These are phyloP conservation scores for Linyphia triangularis DNA, from an alignment of 2,888 invertebrate species.

Conservation along the genomic window DNA sequence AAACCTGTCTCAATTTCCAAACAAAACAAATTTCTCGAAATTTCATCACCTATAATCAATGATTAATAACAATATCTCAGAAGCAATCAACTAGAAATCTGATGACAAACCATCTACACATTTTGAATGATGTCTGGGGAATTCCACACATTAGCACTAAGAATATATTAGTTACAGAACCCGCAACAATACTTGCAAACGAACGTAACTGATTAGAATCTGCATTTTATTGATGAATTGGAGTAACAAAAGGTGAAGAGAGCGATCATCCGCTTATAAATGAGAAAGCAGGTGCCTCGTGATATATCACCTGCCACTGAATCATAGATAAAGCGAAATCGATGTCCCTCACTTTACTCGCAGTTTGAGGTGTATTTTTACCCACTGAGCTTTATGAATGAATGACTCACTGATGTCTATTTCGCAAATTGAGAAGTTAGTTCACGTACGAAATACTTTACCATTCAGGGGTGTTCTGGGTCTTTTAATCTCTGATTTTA, in stretches of 20 bases:
- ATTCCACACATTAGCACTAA: no score
- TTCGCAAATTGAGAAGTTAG: neutral
- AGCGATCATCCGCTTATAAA: neutral
- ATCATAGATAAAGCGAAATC: neutral
- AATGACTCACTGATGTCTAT: neutral
- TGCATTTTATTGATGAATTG: neutral
- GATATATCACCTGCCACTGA: conserved; percentile 17
- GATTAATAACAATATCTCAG: no score
- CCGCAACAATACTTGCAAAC: neutral
- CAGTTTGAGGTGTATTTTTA: neutral
- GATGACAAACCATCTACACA: no score
- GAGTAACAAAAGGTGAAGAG: neutral
- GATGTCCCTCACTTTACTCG: neutral
- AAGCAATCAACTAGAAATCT: no score
- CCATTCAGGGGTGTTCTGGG: no score
- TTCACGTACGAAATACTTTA: neutral
- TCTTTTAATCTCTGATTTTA: no score
- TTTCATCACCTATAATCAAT: no score
- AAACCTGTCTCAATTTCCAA: no score
- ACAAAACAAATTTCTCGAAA: no score
- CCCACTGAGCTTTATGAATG: neutral
- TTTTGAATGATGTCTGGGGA: no score
- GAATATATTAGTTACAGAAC: neutral
- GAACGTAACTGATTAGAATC: neutral
- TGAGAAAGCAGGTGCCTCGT: neutral